phyloP scores from a whole-genome alignment of 2,888 invertebrate genomes.

The Nomada fabriciana region DNA sequence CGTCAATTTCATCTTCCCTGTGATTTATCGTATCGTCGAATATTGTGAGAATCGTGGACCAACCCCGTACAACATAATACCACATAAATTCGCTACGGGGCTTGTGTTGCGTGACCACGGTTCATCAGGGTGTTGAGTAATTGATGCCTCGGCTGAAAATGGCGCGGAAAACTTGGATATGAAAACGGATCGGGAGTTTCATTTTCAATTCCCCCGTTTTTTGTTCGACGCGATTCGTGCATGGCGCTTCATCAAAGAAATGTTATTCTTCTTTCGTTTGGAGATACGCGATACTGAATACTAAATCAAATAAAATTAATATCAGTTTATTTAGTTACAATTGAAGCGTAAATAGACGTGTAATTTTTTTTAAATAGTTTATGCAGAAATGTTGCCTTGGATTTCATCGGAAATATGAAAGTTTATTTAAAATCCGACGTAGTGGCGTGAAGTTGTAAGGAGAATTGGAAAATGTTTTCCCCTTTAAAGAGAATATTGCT shows the following conservation, averaged over 20 bases:
- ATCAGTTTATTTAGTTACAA: too few relatives aligned
- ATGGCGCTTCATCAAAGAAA: neutral
- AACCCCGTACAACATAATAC: constrained; percentile 48
- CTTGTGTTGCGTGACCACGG: constrained; percentile 45
- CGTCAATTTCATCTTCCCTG: constrained; percentile 51
- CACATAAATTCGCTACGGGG: constrained; percentile 48
- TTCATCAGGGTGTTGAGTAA: constrained; percentile 41
- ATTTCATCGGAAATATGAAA: too few relatives aligned
- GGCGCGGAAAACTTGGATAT: constrained; percentile 12
- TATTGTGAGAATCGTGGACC: constrained; percentile 49
- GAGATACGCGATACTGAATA: too few relatives aligned
- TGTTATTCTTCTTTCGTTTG: too few relatives aligned
- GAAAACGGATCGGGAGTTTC: constrained; percentile 22
- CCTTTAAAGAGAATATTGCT: neutral
- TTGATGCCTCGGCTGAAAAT: constrained; percentile 35
- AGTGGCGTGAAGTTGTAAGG: too few relatives aligned
- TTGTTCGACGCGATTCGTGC: neutral
- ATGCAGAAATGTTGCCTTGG: too few relatives aligned
- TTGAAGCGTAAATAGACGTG: too few relatives aligned
- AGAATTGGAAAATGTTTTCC: too few relatives aligned
- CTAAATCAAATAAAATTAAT: too few relatives aligned
- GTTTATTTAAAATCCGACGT: neutral
- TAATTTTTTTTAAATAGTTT: too few relatives aligned
- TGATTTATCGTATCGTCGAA: constrained; percentile 53
- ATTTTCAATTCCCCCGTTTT: neutral